phyloP scores from a whole-genome alignment of 2,113 vertebrate species.

The Capra hircus region DNA sequence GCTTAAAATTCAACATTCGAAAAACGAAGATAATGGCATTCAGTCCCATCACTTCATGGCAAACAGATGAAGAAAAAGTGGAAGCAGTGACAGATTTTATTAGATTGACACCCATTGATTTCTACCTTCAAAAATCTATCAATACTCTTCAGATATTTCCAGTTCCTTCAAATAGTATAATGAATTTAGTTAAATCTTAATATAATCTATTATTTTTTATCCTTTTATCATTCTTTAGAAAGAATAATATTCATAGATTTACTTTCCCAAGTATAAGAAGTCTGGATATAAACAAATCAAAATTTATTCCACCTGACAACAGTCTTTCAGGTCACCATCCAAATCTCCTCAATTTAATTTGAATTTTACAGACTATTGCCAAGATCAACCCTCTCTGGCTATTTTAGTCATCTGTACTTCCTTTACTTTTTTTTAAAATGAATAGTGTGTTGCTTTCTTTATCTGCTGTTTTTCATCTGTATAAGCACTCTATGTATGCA shows the following conservation, averaged over 20 bases:
- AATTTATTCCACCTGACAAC: background rate
- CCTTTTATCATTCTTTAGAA: background rate
- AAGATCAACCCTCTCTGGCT: background rate
- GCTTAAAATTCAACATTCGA: background rate
- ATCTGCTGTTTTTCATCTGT: background rate
- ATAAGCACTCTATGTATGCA: background rate
- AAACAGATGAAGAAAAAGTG: background rate
- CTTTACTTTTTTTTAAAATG: background rate
- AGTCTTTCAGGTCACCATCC: background rate
- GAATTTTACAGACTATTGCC: background rate
- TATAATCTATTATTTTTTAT: background rate
- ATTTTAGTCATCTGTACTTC: background rate
- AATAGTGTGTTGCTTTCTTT: background rate
- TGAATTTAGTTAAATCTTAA: background rate
- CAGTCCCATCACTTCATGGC: background rate
- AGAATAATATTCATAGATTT: background rate
- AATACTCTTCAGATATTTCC: background rate
- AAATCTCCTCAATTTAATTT: background rate
- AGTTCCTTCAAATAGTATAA: background rate
- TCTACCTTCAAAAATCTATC: background rate
- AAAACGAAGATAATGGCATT: background rate
- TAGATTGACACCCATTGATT: background rate
- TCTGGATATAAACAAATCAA: background rate
- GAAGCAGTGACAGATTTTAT: background rate
- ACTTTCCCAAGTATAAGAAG: background rate